These are phyloP conservation scores for Tribolium castaneum DNA, from an alignment of 1,140 invertebrate genomes.

Conservation along the genomic window DNA sequence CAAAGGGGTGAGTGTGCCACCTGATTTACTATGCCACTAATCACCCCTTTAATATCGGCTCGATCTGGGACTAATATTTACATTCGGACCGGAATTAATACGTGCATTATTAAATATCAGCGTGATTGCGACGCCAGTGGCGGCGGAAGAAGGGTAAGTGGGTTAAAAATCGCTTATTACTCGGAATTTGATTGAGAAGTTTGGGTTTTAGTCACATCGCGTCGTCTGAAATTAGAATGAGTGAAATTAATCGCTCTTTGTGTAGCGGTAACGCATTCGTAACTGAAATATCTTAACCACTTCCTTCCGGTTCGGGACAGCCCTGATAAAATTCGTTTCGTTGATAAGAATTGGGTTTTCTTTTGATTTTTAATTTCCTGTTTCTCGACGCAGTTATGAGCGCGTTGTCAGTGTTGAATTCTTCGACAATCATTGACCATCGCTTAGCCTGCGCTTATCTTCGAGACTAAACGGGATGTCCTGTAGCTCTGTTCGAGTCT, in stretches of 20 bases:
- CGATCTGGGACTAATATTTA: constrained; percentile 15
- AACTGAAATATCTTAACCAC: constrained; percentile 33
- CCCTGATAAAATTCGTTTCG: constrained; percentile 10
- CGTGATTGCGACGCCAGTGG: neutral
- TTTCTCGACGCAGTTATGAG: constrained; percentile 9
- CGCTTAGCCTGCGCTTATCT: neutral
- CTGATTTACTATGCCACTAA: constrained; percentile 14
- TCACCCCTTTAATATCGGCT: constrained; percentile 19
- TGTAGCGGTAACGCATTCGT: neutral
- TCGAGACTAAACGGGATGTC: constrained; percentile 45
- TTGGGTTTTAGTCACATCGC: neutral
- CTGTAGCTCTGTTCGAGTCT: constrained; percentile 43
- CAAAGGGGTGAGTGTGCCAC: neutral
- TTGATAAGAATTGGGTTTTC: constrained; percentile 14
- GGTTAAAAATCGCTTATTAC: neutral
- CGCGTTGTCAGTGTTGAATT: neutral
- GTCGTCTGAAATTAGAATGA: neutral
- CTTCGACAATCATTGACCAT: constrained; percentile 17
- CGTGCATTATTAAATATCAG: constrained; percentile 11
- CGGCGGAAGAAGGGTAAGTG: neutral
- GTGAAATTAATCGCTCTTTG: neutral
- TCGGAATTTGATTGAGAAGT: neutral
- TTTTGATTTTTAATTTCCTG: constrained; percentile 36
- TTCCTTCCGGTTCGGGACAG: constrained; percentile 34
- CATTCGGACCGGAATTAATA: constrained; percentile 13